Evolutionary conservation across 2,888 invertebrate genomes (phyloP), one percentile per base, ranked within the genome.

Genomic region (Eupithecia dodoneata): DNA sequence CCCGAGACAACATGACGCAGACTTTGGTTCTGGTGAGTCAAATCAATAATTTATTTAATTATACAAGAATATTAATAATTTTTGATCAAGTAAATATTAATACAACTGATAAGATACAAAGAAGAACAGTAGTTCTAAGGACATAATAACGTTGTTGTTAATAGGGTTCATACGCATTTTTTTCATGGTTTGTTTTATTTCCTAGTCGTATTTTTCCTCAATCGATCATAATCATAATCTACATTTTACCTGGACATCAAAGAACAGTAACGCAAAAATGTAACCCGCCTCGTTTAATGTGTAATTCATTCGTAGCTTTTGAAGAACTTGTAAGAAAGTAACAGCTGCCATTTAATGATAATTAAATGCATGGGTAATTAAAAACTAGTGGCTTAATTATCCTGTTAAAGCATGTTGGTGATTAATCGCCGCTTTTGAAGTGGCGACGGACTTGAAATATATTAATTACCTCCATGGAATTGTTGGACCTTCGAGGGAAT

Each of bases 1-100:
- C 76, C 78, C 12, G 79, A 76, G 75, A 78, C 77, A 80, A 77
- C 72, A 83, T 83, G 82, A 74, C 79, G 52, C 67, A 71, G 10
- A 49, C 70, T n/a, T 47, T 76, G 42, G 15, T 78, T 67, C 71
- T 83, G 79, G 83, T 83, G 59, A 81, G 81, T 66, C 6, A 18
- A 59, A 71, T 79, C 66, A 72, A 9, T 59, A 18, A 18, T 18
- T 12, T 13, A 72, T 63, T 73, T 42, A 70, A 47, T 13, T 12
- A 4, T 12, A 2, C 18, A 49, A 7, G 18, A 70, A 18, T 3
- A 5, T 45, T 49, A 2, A 52, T 15, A 15, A 15, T 52, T 52
- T 55, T 55, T n/a, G 3, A 55, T 55, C 4, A 0, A 44, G 44
- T 55, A 47, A 9, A 2, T 47, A 47, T 1, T 49, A 13, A 49